Evolutionary conservation across 2,113 vertebrate genomes (phyloP).

Genomic region (Syngnathus typhle): DNA sequence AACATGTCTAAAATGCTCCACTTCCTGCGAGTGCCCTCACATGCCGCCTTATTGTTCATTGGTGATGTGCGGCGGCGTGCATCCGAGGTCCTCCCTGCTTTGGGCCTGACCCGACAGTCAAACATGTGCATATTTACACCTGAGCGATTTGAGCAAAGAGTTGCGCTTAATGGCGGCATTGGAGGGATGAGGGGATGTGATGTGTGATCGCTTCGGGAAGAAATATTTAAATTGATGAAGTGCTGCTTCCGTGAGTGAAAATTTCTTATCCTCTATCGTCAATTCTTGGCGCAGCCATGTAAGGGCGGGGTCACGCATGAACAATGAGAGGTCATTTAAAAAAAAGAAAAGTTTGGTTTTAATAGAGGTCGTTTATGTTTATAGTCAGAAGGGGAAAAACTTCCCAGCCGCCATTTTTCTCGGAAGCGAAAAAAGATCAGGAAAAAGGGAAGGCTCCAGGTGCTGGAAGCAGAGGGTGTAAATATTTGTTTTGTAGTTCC

Average conservation of each 20-base stretch:
- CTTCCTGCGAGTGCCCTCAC: slow-evolving; percentile 55
- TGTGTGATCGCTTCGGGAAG: slow-evolving; percentile 48
- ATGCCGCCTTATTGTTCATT: slow-evolving; percentile 59
- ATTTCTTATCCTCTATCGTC: not conserved
- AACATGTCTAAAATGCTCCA: slow-evolving; percentile 53
- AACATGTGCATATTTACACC: slow-evolving; percentile 70
- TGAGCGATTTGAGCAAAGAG: slow-evolving; percentile 54
- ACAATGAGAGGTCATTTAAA: too few relatives aligned
- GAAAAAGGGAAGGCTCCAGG: slow-evolving; percentile 29
- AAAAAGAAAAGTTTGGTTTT: too few relatives aligned
- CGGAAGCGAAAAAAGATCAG: slow-evolving; percentile 35
- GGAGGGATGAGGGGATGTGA: slow-evolving; percentile 58
- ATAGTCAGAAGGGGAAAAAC: not conserved
- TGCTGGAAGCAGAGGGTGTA: slow-evolving; percentile 43
- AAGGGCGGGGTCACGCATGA: too few relatives aligned
- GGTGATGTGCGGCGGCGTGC: slow-evolving; percentile 60
- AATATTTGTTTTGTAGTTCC: slow-evolving; percentile 69
- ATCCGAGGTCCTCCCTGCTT: slow-evolving; percentile 43
- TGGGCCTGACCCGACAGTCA: slow-evolving; percentile 61
- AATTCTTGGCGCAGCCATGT: too few relatives aligned
- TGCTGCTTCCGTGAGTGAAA: not conserved
- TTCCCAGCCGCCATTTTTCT: not conserved
- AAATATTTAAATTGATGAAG: slow-evolving; percentile 1
- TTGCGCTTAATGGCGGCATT: slow-evolving; percentile 62
- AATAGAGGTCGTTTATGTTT: not conserved